Base-by-base conservation (phyloP, 2,888 invertebrate species). In the Epinotia bilunana region DNA sequence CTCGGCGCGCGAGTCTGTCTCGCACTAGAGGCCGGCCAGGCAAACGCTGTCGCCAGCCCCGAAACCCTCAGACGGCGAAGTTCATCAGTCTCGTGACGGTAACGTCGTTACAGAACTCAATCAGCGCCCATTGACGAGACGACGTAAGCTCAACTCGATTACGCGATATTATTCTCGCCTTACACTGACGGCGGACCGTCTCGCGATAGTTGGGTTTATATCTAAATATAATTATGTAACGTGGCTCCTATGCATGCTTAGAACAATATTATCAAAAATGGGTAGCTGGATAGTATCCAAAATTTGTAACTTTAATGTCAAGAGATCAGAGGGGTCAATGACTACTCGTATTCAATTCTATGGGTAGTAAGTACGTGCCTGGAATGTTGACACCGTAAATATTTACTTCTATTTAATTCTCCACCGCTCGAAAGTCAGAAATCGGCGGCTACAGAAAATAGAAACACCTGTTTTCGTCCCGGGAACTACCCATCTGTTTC, bases 51-150 rank as follows among this genome's bases (percentile, higher is more conserved):
- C 77, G 77, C 83, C 71, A 67, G 2, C 77, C 16, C 13, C 75
- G 78, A 79, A 53, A 55, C 69, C 79, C 60, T 57, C 76, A 79
- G 81, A 84, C 82, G 83, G 81, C 84, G 90, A 90, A 91, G 90
- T 92, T 92, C 91, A 91, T 92, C 91, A 92, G 90, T 87, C 87
- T 88, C 85, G 61, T 83, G 85, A 80, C 86, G 82, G 84, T 92
- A 92, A 92, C 85, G 70, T 87, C 82, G 87, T 93, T 93, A 92
- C 80, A 78, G 86, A 89, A 88, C 92, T 92, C 92, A 92, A 92
- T 93, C 92, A 92, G 85, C 81, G 80, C 79, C 87, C 89, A 92
- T 93, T 92, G 91, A 91, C 87, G 90, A 86, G 85, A 84, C 86
- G 88, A 87, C 84, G 91, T 91, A 90, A 91, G 87, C 88, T 78